Conservation (phyloP, 2,113 vertebrate species). For the Pipra filicauda region DNA sequence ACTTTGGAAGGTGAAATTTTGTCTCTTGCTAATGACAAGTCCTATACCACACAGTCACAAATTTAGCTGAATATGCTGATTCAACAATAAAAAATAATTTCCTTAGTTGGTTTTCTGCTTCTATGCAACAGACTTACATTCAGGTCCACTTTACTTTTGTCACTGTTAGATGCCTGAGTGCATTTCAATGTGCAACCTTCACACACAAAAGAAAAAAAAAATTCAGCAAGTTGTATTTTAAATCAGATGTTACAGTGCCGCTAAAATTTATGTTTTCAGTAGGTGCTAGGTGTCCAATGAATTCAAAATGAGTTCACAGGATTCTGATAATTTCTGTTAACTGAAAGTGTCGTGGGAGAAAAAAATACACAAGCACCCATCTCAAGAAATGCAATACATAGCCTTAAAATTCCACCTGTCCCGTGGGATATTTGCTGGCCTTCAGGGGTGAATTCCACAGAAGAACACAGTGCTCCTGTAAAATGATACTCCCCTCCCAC, state of each 20-base stretch:
- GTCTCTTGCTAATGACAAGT: neutral
- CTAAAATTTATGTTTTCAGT: neutral
- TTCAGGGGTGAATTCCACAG: conserved; percentile 25
- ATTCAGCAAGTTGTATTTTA: neutral
- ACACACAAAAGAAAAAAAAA: neutral
- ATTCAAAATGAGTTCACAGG: neutral
- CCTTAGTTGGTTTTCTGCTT: neutral
- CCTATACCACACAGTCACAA: neutral
- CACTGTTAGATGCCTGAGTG: neutral
- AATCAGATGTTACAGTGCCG: neutral
- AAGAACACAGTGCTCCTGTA: conserved; percentile 13
- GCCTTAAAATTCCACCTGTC: conserved; percentile 61
- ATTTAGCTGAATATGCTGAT: neutral
- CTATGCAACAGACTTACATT: neutral
- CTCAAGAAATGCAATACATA: conserved; percentile 56
- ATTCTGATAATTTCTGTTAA: neutral
- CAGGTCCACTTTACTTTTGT: neutral
- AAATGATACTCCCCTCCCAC: neutral
- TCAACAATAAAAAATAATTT: neutral
- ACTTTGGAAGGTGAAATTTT: neutral
- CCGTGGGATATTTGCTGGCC: conserved; percentile 14
- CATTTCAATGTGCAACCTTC: neutral
- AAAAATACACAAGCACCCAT: neutral
- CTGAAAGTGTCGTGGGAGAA: neutral
- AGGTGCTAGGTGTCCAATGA: neutral